Conservation (phyloP, 2,888 invertebrate genomes). For the Spatulosminthurus flaviceps region DNA sequence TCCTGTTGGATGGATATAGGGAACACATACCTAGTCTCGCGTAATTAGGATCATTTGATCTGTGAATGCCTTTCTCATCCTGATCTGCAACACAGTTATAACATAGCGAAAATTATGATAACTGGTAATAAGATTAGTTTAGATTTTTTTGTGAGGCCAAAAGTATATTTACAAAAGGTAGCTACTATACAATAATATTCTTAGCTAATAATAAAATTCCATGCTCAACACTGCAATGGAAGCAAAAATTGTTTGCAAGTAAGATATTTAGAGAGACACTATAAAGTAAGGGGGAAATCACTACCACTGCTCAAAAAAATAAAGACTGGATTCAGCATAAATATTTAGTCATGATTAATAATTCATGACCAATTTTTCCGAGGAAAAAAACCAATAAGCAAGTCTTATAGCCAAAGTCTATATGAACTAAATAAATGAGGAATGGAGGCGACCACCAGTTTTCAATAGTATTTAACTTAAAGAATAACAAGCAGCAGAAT, state of each 20-base stretch:
- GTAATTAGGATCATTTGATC: conserved; percentile 46
- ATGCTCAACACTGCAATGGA: conserved; percentile 21
- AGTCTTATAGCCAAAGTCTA: too few relatives aligned
- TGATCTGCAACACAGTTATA: conserved; percentile 49
- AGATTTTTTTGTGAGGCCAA: neutral
- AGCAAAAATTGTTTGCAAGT: conserved; percentile 14
- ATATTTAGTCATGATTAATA: conserved; percentile 4
- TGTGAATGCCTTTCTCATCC: conserved; percentile 50
- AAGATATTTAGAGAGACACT: conserved; percentile 1
- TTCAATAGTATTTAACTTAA: conserved; percentile 6
- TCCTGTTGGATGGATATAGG: conserved; percentile 33
- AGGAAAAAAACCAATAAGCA: neutral
- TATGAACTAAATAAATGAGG: conserved; percentile 22
- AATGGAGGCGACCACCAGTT: conserved; percentile 30
- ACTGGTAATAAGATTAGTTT: neutral
- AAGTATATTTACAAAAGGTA: conserved; percentile 2
- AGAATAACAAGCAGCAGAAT: conserved; percentile 44
- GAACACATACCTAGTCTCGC: conserved; percentile 49
- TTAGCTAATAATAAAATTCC: conserved; percentile 5
- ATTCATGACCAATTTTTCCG: neutral
- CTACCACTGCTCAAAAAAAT: neutral
- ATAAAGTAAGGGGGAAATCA: neutral
- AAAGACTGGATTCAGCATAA: neutral
- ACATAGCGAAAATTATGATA: conserved; percentile 38
- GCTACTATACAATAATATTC: too few relatives aligned